phyloP scores from a whole-genome alignment of 2,888 invertebrate species.

The Drosophila longiperda region DNA sequence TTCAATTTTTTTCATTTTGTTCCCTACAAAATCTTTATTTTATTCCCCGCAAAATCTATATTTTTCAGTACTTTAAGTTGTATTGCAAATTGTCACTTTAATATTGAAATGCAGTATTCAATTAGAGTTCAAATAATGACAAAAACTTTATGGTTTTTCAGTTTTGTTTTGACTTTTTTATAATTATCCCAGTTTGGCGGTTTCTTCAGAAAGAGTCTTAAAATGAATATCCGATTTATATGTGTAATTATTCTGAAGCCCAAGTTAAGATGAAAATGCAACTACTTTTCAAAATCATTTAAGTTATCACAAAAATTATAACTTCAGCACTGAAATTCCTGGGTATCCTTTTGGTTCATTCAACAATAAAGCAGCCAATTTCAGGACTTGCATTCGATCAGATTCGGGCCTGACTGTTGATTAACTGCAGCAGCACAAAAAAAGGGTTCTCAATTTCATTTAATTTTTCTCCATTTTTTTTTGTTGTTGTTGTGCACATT shows the following conservation, averaged over 20 bases:
- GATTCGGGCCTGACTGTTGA: slow-evolving; percentile 19
- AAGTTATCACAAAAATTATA: not conserved
- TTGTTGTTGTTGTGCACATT: slow-evolving; percentile 8
- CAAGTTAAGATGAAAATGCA: not conserved
- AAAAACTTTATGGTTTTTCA: not conserved
- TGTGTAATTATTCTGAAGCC: not conserved
- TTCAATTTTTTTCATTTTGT: too few species aligned
- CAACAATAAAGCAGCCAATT: slow-evolving; percentile 1
- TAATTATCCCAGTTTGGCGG: not conserved
- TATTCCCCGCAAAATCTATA: not conserved
- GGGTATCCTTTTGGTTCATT: not conserved
- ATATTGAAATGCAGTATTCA: not conserved
- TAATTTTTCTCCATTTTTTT: slow-evolving; percentile 2
- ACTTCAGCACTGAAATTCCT: not conserved
- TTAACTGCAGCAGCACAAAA: slow-evolving; percentile 16
- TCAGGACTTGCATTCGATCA: slow-evolving; percentile 17
- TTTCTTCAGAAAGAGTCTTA: not conserved
- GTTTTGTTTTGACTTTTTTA: too few species aligned
- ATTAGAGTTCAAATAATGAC: not conserved
- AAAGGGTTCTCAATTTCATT: slow-evolving; percentile 55
- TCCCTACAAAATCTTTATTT: not conserved
- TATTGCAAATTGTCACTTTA: not conserved
- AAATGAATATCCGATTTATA: not conserved
- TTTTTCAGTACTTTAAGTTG: accelerated
- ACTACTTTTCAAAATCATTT: not conserved